Percentiles rank a stretch among this genome's conserved stretches.
phyloP scores from a whole-genome alignment of 2,888 invertebrate genomes.

The Dryococelus australis region DNA sequence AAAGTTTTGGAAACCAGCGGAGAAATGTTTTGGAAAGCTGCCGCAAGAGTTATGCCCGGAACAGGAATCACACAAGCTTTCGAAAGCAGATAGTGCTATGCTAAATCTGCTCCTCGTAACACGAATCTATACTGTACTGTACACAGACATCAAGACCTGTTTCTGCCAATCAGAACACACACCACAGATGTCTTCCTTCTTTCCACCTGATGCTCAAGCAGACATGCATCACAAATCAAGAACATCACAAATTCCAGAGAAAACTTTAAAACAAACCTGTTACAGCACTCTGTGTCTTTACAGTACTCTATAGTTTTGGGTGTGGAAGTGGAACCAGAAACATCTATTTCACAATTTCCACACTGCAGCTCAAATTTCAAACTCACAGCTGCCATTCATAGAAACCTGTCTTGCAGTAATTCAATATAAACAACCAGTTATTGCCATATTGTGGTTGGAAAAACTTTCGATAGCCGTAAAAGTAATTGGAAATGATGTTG shows the following conservation, averaged over 20 bases:
- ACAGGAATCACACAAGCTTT: too few relatives aligned
- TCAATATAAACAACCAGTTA: too few relatives aligned
- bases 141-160: not conserved
- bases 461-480: not conserved
- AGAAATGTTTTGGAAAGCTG: too few relatives aligned
- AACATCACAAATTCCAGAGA: not conserved
- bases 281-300: not conserved
- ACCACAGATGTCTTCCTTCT: not conserved
- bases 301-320: not conserved
- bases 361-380: too few relatives aligned
- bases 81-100: too few relatives aligned
- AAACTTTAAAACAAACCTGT: not conserved
- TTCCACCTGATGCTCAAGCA: not conserved
- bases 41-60: too few relatives aligned
- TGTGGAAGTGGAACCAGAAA: not conserved
- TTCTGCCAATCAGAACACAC: not conserved
- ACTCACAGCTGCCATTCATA: too few relatives aligned
- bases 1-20: too few relatives aligned
- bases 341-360: too few relatives aligned
- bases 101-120: not conserved
- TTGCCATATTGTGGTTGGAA: too few relatives aligned
- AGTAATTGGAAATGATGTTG: not conserved
- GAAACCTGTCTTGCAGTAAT: too few relatives aligned
- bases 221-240: not conserved
- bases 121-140: slow-evolving; percentile 4